Conservation (phyloP, 2,113 vertebrate species). For the Coptodon bakossiorum region DNA sequence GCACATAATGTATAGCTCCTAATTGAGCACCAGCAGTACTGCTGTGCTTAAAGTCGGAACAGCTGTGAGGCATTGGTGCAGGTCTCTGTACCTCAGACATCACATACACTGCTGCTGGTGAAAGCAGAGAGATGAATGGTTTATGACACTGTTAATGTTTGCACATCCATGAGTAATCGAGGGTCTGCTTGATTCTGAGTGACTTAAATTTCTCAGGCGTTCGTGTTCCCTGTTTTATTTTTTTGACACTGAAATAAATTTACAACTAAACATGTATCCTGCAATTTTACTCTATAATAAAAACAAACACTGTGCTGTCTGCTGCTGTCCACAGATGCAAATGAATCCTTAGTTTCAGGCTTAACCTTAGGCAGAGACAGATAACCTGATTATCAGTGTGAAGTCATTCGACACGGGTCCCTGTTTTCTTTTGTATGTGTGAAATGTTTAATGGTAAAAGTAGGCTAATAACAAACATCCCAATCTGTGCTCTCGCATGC, state of each 20-base stretch:
- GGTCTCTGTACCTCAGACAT: background rate
- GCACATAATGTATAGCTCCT: background rate
- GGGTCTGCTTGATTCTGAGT: background rate
- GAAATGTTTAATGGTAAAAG: background rate
- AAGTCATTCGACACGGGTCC: background rate
- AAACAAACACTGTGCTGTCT: background rate
- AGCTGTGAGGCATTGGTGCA: background rate
- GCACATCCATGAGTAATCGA: background rate
- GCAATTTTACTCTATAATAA: background rate
- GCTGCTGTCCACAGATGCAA: background rate
- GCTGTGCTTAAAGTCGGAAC: background rate
- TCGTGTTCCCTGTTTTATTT: background rate
- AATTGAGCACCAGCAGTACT: background rate
- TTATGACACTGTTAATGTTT: background rate
- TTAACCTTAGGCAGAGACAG: background rate
- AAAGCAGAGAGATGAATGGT: background rate
- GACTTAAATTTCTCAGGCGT: background rate
- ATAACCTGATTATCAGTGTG: background rate
- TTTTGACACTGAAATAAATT: background rate
- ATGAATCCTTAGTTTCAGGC: background rate
- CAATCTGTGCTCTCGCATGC: background rate
- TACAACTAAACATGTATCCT: background rate
- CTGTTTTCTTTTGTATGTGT: background rate
- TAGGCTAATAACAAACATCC: background rate
- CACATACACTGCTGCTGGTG: background rate